These are phyloP conservation scores for Ctenodactylus gundi DNA, from an alignment of 2,113 vertebrate species.

Conservation along the genomic window DNA sequence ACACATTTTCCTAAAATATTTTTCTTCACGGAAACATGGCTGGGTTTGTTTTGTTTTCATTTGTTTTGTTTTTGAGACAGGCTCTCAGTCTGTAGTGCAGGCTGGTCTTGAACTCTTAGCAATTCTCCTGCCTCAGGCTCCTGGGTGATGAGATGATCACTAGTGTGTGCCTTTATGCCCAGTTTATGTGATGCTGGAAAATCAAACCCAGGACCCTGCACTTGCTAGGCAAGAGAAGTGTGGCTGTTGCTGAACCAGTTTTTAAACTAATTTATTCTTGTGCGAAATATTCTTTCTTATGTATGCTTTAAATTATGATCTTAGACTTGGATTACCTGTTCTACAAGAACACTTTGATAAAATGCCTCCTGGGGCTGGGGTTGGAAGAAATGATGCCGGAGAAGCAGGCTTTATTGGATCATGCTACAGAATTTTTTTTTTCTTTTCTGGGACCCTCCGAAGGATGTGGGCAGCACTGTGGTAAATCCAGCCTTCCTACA, in stretches of 20 bases:
- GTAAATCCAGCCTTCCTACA: background rate
- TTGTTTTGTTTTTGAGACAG: no score
- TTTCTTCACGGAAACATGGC: background rate
- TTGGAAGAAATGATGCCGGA: background rate
- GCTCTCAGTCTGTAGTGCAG: no score
- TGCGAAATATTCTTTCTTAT: background rate
- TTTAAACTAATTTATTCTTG: slow-evolving; percentile 8
- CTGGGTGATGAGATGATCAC: no score
- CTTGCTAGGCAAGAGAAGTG: no score
- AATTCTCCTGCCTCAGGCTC: no score
- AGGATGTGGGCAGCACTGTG: background rate
- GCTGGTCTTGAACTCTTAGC: no score
- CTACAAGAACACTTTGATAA: background rate
- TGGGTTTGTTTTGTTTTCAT: no score
- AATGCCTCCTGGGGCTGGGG: background rate
- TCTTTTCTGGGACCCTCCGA: background rate
- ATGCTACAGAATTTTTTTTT: background rate
- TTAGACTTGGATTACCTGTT: background rate
- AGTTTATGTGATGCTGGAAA: no score
- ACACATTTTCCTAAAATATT: background rate
- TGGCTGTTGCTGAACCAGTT: no score
- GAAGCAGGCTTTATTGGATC: background rate
- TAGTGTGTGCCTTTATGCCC: no score
- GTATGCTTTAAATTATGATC: background rate
- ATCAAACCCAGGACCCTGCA: no score